Percentiles rank a stretch among this genome's conserved stretches.
Evolutionary conservation across 2,888 invertebrate species (phyloP).

Genomic region (Drosophila histrio): DNA sequence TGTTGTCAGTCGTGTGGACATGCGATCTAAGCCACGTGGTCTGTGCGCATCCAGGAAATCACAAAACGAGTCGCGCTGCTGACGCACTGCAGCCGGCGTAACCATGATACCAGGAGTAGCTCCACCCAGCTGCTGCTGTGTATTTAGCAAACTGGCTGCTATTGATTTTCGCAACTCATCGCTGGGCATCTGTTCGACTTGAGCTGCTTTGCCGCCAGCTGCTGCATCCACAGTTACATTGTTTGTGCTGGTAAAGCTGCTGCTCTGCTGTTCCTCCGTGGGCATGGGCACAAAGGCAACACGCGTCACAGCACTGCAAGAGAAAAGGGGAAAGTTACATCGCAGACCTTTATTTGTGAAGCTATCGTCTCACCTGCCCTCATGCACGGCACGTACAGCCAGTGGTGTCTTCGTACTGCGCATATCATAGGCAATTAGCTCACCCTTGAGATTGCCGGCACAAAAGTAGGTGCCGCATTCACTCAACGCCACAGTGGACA

Average conservation of each 20-base stretch:
- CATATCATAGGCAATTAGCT: slow-evolving; percentile 82
- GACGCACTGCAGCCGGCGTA: slow-evolving; percentile 33
- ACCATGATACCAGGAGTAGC: background rate
- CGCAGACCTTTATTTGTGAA: too few species aligned
- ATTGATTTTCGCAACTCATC: slow-evolving; percentile 69
- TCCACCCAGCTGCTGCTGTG: slow-evolving; percentile 19
- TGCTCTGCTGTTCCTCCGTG: slow-evolving; percentile 55
- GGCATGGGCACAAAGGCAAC: slow-evolving; percentile 79
- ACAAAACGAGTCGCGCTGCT: slow-evolving; percentile 81
- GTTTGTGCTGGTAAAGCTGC: slow-evolving; percentile 62
- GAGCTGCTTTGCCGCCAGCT: slow-evolving; percentile 1
- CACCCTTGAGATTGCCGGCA: slow-evolving; percentile 83
- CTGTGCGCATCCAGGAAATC: slow-evolving; percentile 81
- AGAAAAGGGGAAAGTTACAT: too few species aligned
- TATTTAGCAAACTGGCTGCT: slow-evolving; percentile 40
- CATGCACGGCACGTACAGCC: slow-evolving; percentile 74
- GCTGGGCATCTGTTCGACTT: slow-evolving; percentile 39
- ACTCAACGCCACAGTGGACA: slow-evolving; percentile 81
- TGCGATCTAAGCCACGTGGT: slow-evolving; percentile 62
- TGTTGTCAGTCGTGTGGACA: slow-evolving; percentile 65
- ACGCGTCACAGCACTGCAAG: slow-evolving; percentile 67
- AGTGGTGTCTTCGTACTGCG: slow-evolving; percentile 77
- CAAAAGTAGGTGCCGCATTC: slow-evolving; percentile 83
- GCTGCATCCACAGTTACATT: slow-evolving; percentile 43
- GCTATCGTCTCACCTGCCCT: slow-evolving; percentile 43